A percentile compares a stretch with the other conserved stretches of the same genome.
phyloP scores from a whole-genome alignment of 1,140 invertebrate genomes.

The Drosophila kikkawai region DNA sequence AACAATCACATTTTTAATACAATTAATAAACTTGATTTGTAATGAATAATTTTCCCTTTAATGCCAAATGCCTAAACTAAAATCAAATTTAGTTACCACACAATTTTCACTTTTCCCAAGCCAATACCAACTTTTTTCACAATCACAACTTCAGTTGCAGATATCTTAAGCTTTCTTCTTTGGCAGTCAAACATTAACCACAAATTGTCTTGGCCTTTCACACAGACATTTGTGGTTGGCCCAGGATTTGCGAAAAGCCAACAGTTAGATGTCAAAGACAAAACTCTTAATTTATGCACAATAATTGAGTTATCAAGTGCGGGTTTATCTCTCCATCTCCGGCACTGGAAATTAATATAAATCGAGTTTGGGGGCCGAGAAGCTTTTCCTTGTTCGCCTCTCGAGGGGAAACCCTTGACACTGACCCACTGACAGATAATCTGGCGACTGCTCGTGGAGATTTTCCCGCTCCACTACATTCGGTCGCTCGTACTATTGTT shows the following conservation, averaged over 20 bases:
- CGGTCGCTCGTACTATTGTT: constrained; percentile 39
- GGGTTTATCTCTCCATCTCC: constrained; percentile 15
- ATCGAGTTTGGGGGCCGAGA: constrained; percentile 24
- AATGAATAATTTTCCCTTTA: background rate
- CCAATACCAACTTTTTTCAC: background rate
- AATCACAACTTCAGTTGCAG: background rate
- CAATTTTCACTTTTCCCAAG: background rate
- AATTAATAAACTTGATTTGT: background rate
- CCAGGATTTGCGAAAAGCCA: constrained; percentile 21
- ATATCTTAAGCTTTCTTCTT: background rate
- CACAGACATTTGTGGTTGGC: constrained; percentile 9
- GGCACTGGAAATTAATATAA: constrained; percentile 43
- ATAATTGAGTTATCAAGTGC: constrained; percentile 49
- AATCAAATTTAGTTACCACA: too few relatives aligned
- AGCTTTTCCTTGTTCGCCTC: constrained; percentile 30
- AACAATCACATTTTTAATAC: background rate
- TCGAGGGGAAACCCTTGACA: constrained; percentile 40
- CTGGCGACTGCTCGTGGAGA: constrained; percentile 6
- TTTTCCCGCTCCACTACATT: constrained; percentile 2
- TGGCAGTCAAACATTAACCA: constrained; percentile 6
- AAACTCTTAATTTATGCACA: constrained; percentile 42
- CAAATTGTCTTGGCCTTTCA: constrained; percentile 23
- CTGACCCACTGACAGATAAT: constrained; percentile 40
- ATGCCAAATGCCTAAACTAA: background rate
- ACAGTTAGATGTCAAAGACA: constrained; percentile 9